Conservation (phyloP, 1,140 invertebrate genomes). For the Scaptomyza hsui region DNA sequence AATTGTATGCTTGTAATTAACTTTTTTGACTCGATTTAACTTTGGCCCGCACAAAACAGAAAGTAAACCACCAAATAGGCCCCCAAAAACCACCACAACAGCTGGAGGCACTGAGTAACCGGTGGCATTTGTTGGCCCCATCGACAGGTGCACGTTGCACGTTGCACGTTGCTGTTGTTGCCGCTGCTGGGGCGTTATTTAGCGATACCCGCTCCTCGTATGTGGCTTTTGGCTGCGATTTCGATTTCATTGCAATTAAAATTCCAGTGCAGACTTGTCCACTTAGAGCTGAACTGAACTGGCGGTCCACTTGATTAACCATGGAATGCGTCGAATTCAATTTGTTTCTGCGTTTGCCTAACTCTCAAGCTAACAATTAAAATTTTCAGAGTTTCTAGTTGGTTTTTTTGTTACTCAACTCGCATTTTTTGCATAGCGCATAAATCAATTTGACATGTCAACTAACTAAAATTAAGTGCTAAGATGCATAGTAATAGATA, state of each 20-base stretch:
- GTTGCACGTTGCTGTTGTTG: not conserved
- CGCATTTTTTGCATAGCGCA: conserved; percentile 65
- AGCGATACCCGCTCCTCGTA: conserved; percentile 23
- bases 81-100: not conserved
- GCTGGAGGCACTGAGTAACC: conserved; percentile 8
- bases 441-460: conserved; percentile 67
- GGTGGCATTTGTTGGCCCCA: conserved; percentile 44
- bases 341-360: conserved; percentile 65
- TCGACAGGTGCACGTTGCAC: conserved; percentile 39
- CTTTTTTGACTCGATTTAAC: conserved; percentile 76
- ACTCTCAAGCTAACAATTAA: conserved; percentile 60
- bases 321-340: conserved; percentile 70
- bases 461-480: conserved; percentile 6
- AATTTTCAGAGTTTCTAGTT: conserved; percentile 45
- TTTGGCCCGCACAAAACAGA: conserved; percentile 45
- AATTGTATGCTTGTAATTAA: conserved; percentile 71
- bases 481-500: too few relatives aligned
- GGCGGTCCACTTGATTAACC: conserved; percentile 48
- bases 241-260: conserved; percentile 75
- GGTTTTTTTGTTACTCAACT: conserved; percentile 6
- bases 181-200: conserved; percentile 13
- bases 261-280: conserved; percentile 57
- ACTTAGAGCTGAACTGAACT: not conserved
- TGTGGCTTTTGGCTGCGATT: conserved; percentile 50
- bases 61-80: conserved; percentile 30